Percentiles rank a stretch among this genome's conserved stretches.
These are phyloP conservation scores for Leptopilina syphax DNA, from an alignment of 2,888 invertebrate genomes.

Conservation along the genomic window DNA sequence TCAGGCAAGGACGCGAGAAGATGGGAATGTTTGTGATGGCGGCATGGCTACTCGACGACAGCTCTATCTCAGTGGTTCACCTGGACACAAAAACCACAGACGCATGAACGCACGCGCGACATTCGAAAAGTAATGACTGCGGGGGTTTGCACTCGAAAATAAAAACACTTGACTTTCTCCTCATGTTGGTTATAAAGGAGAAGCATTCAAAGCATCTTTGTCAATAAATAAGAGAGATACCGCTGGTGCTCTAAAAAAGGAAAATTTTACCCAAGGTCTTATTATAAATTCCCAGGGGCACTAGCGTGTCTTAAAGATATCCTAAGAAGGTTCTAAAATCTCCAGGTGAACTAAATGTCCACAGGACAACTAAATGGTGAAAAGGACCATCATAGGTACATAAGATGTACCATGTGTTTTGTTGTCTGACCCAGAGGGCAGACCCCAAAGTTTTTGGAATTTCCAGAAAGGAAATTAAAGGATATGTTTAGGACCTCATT, in stretches of 20 bases:
- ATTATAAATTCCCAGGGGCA: no score
- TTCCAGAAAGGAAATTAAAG: no score
- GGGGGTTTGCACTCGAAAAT: conserved; percentile 58
- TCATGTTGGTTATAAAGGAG: conserved; percentile 25
- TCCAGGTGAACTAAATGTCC: no score
- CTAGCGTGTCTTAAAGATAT: no score
- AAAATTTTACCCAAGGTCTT: neutral
- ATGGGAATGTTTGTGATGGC: conserved; percentile 71
- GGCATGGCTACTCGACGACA: conserved; percentile 70
- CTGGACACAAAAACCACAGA: conserved; percentile 63
- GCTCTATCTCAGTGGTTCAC: conserved; percentile 67
- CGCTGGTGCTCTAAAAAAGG: neutral
- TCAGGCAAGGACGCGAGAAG: conserved; percentile 65
- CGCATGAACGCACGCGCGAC: conserved; percentile 68
- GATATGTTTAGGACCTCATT: no score
- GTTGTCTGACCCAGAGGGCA: no score
- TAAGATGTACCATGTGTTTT: no score
- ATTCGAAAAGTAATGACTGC: conserved; percentile 63
- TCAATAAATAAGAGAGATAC: conserved; percentile 9
- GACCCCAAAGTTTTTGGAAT: no score
- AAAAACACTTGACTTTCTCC: conserved; percentile 56
- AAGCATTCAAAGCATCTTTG: conserved; percentile 31
- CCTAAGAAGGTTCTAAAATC: no score
- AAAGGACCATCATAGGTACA: no score
- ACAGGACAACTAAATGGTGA: no score